phyloP scores from a whole-genome alignment of 2,113 vertebrate genomes.

The Neolamprologus cancellatus region DNA sequence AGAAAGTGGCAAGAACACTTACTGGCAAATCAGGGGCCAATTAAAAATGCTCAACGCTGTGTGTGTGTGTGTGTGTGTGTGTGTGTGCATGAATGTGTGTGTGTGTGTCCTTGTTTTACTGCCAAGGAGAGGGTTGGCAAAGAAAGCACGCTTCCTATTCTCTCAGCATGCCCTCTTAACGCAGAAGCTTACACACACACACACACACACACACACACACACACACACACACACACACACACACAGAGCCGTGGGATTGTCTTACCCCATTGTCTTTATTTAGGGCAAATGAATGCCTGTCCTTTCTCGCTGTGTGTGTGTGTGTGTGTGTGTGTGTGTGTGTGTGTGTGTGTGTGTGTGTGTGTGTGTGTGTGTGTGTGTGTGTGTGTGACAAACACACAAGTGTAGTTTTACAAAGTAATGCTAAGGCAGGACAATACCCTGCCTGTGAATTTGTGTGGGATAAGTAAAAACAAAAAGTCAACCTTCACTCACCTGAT shows the following conservation, averaged over 20 bases:
- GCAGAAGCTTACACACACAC: background rate
- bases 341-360: background rate
- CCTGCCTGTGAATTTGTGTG: background rate
- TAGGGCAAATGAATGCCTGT: constrained; percentile 24
- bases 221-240: no score
- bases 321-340: background rate
- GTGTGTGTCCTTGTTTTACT: constrained; percentile 34
- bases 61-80: background rate
- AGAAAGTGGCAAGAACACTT: constrained; percentile 48
- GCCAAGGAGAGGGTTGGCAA: constrained; percentile 49
- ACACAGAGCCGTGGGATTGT: constrained; percentile 1
- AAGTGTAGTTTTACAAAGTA: background rate
- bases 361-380: background rate
- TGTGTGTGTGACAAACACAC: background rate
- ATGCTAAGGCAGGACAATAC: background rate
- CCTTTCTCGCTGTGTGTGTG: background rate
- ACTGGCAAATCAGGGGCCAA: constrained; percentile 55
- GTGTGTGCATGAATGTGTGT: background rate
- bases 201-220: background rate
- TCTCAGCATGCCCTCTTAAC: constrained; percentile 36
- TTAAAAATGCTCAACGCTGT: constrained; percentile 40
- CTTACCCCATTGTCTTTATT: constrained; percentile 26
- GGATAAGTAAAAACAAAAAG: background rate
- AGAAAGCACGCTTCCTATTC: constrained; percentile 42
- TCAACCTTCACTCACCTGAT: background rate